Evolutionary conservation across 2,113 vertebrate genomes (phyloP).

Genomic region (Trochalopteron elliotii): DNA sequence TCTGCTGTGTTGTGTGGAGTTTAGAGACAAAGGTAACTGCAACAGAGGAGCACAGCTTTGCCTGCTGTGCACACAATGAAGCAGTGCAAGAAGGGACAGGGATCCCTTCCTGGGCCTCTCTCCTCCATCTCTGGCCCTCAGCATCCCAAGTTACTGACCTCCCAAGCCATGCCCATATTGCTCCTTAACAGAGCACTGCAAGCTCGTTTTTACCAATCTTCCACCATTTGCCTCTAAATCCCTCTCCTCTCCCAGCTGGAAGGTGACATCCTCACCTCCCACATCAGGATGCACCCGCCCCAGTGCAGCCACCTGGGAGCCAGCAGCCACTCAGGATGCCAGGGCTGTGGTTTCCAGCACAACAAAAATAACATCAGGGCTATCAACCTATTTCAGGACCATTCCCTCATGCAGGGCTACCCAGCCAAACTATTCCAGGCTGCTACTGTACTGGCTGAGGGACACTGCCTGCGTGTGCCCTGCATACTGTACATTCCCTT

Average conservation of each 20-base stretch:
- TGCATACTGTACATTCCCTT: constrained; percentile 65
- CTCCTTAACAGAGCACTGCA: background rate
- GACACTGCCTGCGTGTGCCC: background rate
- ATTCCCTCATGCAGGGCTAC: constrained; percentile 18
- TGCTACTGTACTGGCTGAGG: constrained; percentile 57
- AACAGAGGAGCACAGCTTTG: background rate
- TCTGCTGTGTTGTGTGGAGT: background rate
- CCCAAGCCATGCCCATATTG: accelerated
- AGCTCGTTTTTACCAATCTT: background rate
- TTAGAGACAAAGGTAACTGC: background rate
- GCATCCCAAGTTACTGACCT: background rate
- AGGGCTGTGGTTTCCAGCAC: background rate
- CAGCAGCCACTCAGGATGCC: background rate
- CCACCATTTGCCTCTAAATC: background rate
- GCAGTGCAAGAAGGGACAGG: background rate
- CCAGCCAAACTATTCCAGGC: constrained; percentile 53
- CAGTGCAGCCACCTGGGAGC: background rate
- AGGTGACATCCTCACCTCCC: background rate
- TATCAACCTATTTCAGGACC: constrained; percentile 48
- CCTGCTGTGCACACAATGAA: accelerated
- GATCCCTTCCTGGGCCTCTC: background rate
- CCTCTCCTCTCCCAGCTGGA: accelerated
- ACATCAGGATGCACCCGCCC: background rate
- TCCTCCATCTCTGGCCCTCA: background rate
- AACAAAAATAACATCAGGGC: constrained; percentile 60